Conservation (phyloP, 2,888 invertebrate genomes). For the Drosophila prolongata region DNA sequence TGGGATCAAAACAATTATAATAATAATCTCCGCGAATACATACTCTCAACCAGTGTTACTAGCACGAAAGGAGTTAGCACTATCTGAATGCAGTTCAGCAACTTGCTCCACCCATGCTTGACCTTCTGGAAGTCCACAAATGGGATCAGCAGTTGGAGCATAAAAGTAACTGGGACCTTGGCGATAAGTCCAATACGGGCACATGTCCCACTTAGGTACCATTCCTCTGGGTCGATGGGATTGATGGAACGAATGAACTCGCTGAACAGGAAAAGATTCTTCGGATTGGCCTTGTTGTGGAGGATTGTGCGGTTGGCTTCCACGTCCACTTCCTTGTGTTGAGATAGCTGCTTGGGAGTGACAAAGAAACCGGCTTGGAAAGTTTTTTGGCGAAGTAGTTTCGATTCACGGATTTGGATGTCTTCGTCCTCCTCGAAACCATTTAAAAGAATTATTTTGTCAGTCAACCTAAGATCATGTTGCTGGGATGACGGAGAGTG, state of each 20-base stretch:
- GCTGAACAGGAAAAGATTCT: conserved; percentile 38
- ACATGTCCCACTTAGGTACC: conserved; percentile 41
- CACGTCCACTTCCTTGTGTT: conserved; percentile 10
- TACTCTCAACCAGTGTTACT: conserved; percentile 51
- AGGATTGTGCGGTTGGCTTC: conserved; percentile 12
- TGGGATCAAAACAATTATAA: too few species aligned
- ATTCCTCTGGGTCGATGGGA: conserved; percentile 57
- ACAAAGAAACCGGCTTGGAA: not conserved
- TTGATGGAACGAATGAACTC: conserved; percentile 62
- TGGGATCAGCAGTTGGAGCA: conserved; percentile 59
- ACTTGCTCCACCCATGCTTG: conserved; percentile 80
- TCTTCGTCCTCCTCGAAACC: conserved; percentile 35
- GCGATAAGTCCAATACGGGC: conserved; percentile 26
- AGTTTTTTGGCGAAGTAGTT: not conserved
- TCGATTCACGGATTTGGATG: conserved; percentile 8
- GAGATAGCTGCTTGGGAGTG: not conserved
- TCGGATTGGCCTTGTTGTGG: conserved; percentile 17
- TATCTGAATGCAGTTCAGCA: conserved; percentile 75
- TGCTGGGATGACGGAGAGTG: not conserved
- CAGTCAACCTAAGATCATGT: not conserved
- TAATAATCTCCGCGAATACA: too few species aligned
- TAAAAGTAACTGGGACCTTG: conserved; percentile 53
- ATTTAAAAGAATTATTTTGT: conserved; percentile 2
- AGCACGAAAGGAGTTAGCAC: conserved; percentile 55
- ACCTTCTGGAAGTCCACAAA: conserved; percentile 64